Evolutionary conservation across 1,140 invertebrate genomes (phyloP).

Genomic region (Neodiprion lecontei): DNA sequence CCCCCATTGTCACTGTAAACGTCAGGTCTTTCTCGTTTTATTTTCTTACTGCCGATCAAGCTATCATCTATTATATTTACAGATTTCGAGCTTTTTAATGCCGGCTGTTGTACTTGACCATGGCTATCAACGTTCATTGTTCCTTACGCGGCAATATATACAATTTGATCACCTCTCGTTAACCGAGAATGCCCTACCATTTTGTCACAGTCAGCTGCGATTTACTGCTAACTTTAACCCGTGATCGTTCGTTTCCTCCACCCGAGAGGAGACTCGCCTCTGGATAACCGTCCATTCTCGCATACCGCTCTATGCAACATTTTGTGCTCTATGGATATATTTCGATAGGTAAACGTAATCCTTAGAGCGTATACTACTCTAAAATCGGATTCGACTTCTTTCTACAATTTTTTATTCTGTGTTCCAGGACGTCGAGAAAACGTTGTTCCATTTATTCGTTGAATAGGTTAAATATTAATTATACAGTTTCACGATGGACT

Average conservation of each 20-base stretch:
- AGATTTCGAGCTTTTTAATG: slow-evolving; percentile 28
- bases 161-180: slow-evolving; percentile 35
- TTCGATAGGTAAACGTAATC: too few species aligned
- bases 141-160: slow-evolving; percentile 28
- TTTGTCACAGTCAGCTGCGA: slow-evolving; percentile 46
- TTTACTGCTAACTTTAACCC: slow-evolving; percentile 24
- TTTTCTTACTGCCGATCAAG: slow-evolving; percentile 45
- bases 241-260: background rate
- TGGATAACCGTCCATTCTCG: too few species aligned
- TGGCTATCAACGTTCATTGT: slow-evolving; percentile 46
- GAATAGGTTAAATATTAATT: too few species aligned
- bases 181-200: slow-evolving; percentile 36
- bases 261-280: background rate
- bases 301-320: too few species aligned
- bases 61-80: slow-evolving; percentile 34
- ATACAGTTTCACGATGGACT: too few species aligned
- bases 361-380: too few species aligned
- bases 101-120: slow-evolving; percentile 33
- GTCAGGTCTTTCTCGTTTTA: slow-evolving; percentile 47
- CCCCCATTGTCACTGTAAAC: slow-evolving; percentile 35
- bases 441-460: too few species aligned
- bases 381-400: too few species aligned
- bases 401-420: too few species aligned
- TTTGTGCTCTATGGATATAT: too few species aligned
- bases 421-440: too few species aligned